phyloP scores from a whole-genome alignment of 2,797 vertebrate genomes.

The Phoxinus dragarum region DNA sequence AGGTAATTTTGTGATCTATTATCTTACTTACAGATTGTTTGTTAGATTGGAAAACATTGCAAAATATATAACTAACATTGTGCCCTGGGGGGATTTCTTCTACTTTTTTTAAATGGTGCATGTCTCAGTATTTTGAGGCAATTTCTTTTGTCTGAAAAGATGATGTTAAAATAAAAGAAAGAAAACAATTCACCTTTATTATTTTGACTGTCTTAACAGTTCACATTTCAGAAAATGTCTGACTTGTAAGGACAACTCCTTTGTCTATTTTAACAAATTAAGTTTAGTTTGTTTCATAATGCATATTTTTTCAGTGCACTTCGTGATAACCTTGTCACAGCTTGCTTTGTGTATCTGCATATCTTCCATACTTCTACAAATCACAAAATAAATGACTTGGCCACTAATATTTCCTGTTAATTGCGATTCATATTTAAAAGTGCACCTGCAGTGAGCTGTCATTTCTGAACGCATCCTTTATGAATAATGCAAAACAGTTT shows the following conservation, averaged over 20 bases:
- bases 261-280: not conserved
- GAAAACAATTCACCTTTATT: constrained; percentile 29
- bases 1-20: constrained; percentile 27
- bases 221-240: constrained; percentile 14
- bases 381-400: constrained; percentile 12
- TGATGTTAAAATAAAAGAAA: constrained; percentile 5
- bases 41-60: constrained; percentile 1
- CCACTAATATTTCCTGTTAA: constrained; percentile 35
- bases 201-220: constrained; percentile 10
- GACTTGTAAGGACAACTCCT: constrained; percentile 16
- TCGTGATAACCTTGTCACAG: not conserved
- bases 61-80: constrained; percentile 46
- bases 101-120: constrained; percentile 36
- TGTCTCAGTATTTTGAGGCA: constrained; percentile 29
- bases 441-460: constrained; percentile 47
- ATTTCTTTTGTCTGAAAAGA: constrained; percentile 1
- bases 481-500: constrained; percentile 39
- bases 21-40: constrained; percentile 21
- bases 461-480: constrained; percentile 59
- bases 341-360: not conserved
- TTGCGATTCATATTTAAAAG: constrained; percentile 24
- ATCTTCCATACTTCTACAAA: not conserved
- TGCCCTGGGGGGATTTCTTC: constrained; percentile 63
- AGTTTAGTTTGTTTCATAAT: not conserved
- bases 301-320: not conserved